These are phyloP conservation scores for Aegithalos caudatus DNA, from an alignment of 2,113 vertebrate species.

Conservation along the genomic window DNA sequence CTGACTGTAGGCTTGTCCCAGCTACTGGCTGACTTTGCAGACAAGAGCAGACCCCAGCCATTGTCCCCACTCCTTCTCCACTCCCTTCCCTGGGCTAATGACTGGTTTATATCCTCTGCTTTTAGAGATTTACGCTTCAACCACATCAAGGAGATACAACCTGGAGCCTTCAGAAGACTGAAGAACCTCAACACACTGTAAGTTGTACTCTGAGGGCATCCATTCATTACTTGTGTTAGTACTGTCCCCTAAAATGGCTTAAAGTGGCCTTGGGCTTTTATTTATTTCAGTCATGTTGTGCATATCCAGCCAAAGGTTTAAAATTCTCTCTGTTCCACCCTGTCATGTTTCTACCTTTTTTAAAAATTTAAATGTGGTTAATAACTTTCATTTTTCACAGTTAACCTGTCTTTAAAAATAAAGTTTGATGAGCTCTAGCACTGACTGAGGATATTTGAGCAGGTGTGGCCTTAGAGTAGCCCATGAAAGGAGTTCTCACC, in stretches of 20 bases:
- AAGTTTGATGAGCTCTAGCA: background rate
- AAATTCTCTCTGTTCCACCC: background rate
- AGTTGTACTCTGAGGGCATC: constrained; percentile 4
- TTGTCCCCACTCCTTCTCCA: background rate
- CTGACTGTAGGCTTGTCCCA: background rate
- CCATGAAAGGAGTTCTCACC: background rate
- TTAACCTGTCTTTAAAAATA: background rate
- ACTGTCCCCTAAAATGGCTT: background rate
- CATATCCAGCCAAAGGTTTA: background rate
- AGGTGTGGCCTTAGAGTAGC: background rate
- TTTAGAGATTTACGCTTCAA: constrained; percentile 90
- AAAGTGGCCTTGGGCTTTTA: background rate
- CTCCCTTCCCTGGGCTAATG: background rate
- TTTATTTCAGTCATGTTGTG: background rate
- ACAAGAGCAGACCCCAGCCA: background rate
- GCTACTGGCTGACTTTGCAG: background rate
- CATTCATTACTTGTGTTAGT: background rate
- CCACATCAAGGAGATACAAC: constrained; percentile 86
- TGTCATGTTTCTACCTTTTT: background rate
- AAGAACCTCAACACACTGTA: constrained; percentile 90
- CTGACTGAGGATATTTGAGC: background rate
- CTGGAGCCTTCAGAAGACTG: constrained; percentile 80
- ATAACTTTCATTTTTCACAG: background rate
- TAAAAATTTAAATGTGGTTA: background rate
- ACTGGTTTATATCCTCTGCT: background rate